Evolutionary conservation across 2,113 vertebrate species (phyloP), one percentile per base, ranked within the genome.

Genomic region (Muntiacus reevesi): DNA sequence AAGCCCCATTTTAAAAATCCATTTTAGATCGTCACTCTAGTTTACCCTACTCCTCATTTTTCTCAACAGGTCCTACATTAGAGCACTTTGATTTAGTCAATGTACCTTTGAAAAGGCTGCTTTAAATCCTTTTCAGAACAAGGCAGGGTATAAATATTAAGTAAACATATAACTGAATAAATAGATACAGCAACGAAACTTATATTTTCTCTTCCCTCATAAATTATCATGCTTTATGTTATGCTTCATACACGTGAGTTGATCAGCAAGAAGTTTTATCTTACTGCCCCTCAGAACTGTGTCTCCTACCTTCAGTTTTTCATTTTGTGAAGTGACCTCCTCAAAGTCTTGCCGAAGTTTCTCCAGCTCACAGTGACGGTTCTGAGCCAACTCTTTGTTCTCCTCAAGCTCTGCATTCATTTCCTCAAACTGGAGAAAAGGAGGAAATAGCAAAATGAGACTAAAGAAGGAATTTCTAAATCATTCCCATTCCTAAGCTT

Each of bases 391-490:
- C 87, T 99, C 99, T 94, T 99, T 99, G 98, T 99, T 99, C 98
- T 99, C 99, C 97, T 99, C 99, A 95, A 99, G 98, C 97, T 99
- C 99, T 21, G 99, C 99, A 97, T 99, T 99, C 99, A 99, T 99
- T 98, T 99, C 99, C 97, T 99, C 99, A 99, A 99, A 99, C 99
- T 99, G 94, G 97, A 64, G 50, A 87, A 79, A 30, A 94, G 47
- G 17, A 90, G 59, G 54, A 86, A 92, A 79, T 4, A 87, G 25
- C 14, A 33, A 95, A 92, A 78, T 36, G 12, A 91, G 21, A 91
- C 79, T 21, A 52, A 94, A 85, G 59, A 81, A 85, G 82, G 25
- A 47, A 36, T 7, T 93, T 28, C 86, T 67, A 33, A 23, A 71
- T 45, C 30, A 60, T 62, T 62, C 57, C 43, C 64, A 79, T 17